Conservation (phyloP, 2,113 vertebrate genomes). For the Cynopterus brachyotis region DNA sequence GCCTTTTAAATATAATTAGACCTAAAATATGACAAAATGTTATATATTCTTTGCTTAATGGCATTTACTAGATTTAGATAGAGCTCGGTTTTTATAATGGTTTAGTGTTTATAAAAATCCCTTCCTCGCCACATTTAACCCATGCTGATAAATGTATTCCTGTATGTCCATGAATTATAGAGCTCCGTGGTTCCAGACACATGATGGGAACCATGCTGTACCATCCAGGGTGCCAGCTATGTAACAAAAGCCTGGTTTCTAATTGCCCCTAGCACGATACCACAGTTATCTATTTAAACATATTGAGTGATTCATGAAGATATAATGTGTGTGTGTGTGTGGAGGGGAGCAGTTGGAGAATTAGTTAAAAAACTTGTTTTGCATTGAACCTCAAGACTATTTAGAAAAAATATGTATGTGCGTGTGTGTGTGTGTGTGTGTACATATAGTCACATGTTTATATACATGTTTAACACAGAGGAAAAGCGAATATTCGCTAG, state of each 20-base stretch:
- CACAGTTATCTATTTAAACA: slow-evolving; percentile 49
- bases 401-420: not conserved
- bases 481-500: slow-evolving; percentile 73
- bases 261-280: not conserved
- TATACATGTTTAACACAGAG: not conserved
- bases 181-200: not conserved
- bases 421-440: too few relatives aligned
- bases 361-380: slow-evolving; percentile 61
- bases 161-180: slow-evolving; percentile 51
- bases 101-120: slow-evolving; percentile 14
- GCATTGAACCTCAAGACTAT: not conserved
- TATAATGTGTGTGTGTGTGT: not conserved
- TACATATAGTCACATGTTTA: not conserved
- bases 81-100: slow-evolving; percentile 52
- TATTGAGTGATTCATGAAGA: slow-evolving; percentile 50
- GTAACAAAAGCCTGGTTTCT: not conserved
- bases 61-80: slow-evolving; percentile 55
- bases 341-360: not conserved
- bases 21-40: slow-evolving; percentile 72
- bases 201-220: not conserved
- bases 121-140: slow-evolving; percentile 9
- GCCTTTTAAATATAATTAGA: slow-evolving; percentile 80
- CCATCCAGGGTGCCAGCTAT: not conserved
- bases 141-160: slow-evolving; percentile 12
- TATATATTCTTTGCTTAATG: slow-evolving; percentile 65